Evolutionary conservation across 2,113 vertebrate genomes (phyloP).

Genomic region (Thomomys bottae): DNA sequence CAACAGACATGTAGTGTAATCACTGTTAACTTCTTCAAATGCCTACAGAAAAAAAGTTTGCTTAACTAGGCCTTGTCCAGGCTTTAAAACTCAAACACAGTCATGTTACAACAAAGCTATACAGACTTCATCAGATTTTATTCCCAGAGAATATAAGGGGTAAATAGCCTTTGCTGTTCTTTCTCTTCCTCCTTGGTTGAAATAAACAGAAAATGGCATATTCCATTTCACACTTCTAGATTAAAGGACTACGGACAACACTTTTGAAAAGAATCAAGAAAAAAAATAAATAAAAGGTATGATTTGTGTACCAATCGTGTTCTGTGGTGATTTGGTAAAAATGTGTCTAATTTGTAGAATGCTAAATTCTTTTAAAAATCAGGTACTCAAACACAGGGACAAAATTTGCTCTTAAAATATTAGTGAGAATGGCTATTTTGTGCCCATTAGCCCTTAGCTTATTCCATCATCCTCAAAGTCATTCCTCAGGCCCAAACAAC

Average conservation of each 20-base stretch:
- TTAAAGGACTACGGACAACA: neutral
- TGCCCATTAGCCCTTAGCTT: neutral
- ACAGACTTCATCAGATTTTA: neutral
- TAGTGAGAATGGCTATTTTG: slow-evolving; percentile 23
- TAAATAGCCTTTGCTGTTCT: neutral
- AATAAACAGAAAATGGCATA: neutral
- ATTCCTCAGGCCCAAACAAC: slow-evolving; percentile 14
- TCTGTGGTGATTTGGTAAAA: slow-evolving; percentile 24
- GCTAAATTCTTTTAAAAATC: slow-evolving; percentile 26
- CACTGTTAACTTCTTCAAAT: neutral
- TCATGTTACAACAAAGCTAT: neutral
- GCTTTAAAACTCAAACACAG: neutral
- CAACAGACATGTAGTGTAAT: neutral
- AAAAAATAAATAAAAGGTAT: neutral
- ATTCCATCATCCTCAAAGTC: neutral
- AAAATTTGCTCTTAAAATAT: slow-evolving; percentile 35
- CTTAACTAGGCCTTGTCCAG: neutral
- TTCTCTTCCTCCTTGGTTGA: neutral
- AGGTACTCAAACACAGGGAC: neutral
- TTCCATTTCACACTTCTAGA: neutral
- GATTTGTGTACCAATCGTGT: neutral
- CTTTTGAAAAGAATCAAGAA: slow-evolving; percentile 27
- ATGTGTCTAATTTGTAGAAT: neutral
- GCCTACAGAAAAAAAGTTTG: neutral
- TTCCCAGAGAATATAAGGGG: neutral